phyloP scores from a whole-genome alignment of 2,797 vertebrate species.

The Tokudaia muenninki region DNA sequence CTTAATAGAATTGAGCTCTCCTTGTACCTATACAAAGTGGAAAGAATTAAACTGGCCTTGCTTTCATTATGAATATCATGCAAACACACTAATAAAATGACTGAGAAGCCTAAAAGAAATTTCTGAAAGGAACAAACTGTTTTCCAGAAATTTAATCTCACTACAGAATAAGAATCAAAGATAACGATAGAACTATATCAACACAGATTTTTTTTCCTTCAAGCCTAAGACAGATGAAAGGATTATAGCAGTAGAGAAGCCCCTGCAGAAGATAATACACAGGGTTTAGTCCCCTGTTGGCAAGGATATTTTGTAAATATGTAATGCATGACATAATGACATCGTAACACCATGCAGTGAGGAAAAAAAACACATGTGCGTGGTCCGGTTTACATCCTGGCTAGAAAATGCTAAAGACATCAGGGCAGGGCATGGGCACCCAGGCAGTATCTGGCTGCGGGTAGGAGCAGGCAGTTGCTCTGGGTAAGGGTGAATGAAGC shows the following conservation, averaged over 20 bases:
- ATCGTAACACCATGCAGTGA: background rate
- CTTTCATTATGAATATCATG: slow-evolving; percentile 30
- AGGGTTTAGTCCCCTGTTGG: background rate
- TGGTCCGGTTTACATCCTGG: background rate
- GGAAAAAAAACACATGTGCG: background rate
- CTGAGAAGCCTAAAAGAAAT: background rate
- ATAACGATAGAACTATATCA: background rate
- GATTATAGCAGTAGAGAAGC: background rate
- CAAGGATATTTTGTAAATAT: background rate
- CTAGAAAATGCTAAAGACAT: background rate
- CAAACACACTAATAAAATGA: background rate
- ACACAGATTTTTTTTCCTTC: background rate
- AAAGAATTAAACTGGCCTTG: background rate
- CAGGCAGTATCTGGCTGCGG: rapidly evolving
- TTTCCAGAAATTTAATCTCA: background rate
- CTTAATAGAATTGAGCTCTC: background rate
- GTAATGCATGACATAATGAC: background rate
- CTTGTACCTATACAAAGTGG: background rate
- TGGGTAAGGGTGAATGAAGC: background rate
- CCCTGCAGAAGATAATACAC: background rate
- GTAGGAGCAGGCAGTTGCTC: background rate
- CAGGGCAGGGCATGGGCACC: background rate
- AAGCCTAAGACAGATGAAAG: background rate
- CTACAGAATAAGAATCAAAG: background rate
- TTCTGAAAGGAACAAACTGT: background rate